Base-by-base conservation (phyloP, 2,113 vertebrate genomes). In the Melanotaenia duboulayi region DNA sequence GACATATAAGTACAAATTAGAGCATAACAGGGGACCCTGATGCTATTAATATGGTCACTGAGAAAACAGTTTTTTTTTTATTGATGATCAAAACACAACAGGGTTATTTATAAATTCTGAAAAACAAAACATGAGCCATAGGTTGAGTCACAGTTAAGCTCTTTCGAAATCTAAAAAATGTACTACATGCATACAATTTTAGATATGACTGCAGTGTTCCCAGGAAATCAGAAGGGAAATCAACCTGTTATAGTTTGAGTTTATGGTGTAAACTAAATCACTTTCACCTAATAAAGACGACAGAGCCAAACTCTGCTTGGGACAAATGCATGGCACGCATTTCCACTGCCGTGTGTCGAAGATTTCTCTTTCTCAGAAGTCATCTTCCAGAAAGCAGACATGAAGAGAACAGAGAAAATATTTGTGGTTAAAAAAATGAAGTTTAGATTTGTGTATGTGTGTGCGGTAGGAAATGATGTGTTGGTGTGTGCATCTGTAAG, bases 61-160 rank as follows among this genome's bases (percentile, higher is more conserved):
- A 58, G 40, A 68, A 58, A 40, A 4, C 32, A 32, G 63, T 28
- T n/a, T n/a, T 1, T 60, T 57, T 69, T 16, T n/a, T n/a, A n/a
- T n/a, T 74, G 54, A 78, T 32, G 11, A 13, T 22, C 19, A 51
- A 71, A 79, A 56, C 69, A 54, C 25, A 11, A 1, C 16, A 9
- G 12, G 4, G 6, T 58, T n/a, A 50, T 37, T 22, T 14, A 60
- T 11, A n/a, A 54, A 65, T 0, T 62, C 58, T 24, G 20, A 39
- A 49, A 44, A 62, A 64, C 32, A 9, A 28, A 28, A 9, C 8
- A 42, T 42, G 20, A 32, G n/a, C 12, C 2, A 0, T 13, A 24
- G 13, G 6, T 4, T 61, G 25, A 68, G n/a, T 51, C 12, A 71
- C 13, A 40, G 25, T 24, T 42, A n/a, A 28, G 9, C 48, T 69